A percentile compares a stretch with the other conserved stretches of the same genome.
These are phyloP conservation scores for Pipistrellus pygmaeus DNA, from an alignment of 2,797 vertebrate species.

Conservation along the genomic window DNA sequence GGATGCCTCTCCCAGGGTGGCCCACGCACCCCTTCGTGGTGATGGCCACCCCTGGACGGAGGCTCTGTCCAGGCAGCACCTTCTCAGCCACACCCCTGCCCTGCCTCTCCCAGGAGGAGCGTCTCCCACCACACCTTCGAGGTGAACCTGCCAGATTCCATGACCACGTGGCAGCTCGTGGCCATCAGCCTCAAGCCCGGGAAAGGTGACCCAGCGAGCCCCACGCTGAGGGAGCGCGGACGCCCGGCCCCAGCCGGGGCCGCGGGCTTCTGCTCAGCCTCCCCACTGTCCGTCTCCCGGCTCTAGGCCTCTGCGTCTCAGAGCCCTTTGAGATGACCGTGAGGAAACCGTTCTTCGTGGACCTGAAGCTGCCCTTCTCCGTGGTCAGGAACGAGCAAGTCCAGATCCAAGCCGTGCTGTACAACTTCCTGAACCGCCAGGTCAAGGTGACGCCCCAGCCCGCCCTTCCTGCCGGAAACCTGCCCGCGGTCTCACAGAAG, in stretches of 20 bases:
- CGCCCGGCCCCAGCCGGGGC: neutral
- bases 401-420: constrained; percentile 89
- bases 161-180: constrained; percentile 92
- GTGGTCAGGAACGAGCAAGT: constrained; percentile 89
- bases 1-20: neutral
- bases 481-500: neutral
- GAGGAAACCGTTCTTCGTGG: constrained; percentile 88
- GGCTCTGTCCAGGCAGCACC: neutral
- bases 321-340: constrained; percentile 87
- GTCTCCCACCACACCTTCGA: neutral
- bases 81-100: neutral
- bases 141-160: constrained; percentile 88
- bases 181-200: constrained; percentile 88
- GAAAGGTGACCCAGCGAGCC: constrained; percentile 84
- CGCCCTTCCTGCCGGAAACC: no score
- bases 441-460: constrained; percentile 75
- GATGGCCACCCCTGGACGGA: neutral
- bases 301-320: constrained; percentile 88
- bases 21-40: neutral
- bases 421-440: constrained; percentile 83
- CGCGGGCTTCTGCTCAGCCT: neutral
- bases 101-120: neutral
- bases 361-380: constrained; percentile 89
- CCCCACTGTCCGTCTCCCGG: neutral
- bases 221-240: neutral